Evolutionary conservation across 2,113 vertebrate genomes (phyloP).

Genomic region (Dermatemys mawii): DNA sequence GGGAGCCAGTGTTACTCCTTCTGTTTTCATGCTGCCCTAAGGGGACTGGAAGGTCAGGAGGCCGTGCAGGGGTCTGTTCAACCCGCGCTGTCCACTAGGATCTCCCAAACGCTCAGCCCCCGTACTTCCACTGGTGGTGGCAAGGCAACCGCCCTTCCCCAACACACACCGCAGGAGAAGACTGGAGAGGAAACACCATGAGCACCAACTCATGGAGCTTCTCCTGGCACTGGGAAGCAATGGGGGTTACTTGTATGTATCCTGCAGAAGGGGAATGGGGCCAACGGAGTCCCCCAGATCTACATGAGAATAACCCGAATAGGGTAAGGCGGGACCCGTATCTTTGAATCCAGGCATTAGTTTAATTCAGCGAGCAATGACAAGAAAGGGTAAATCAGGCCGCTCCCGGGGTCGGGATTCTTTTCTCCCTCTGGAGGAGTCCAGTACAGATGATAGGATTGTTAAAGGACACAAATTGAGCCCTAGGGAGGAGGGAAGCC

Average conservation of each 20-base stretch:
- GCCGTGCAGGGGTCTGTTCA: too few relatives aligned
- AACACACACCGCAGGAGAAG: background rate
- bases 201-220: background rate
- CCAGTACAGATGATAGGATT: background rate
- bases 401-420: background rate
- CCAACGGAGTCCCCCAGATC: background rate
- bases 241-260: background rate
- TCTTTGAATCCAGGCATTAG: background rate
- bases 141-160: too few relatives aligned
- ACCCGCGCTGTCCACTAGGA: background rate
- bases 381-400: background rate
- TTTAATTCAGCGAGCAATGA: background rate
- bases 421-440: background rate
- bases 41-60: background rate
- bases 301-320: background rate
- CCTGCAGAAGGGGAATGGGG: background rate
- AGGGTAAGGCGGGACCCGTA: background rate
- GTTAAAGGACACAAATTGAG: background rate
- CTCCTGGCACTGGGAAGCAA: too few relatives aligned
- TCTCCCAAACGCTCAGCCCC: background rate
- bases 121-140: too few relatives aligned
- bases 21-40: background rate
- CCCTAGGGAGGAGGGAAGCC: background rate
- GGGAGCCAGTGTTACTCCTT: background rate
- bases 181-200: background rate